These are phyloP conservation scores for Lynx canadensis DNA, from an alignment of 2,113 vertebrate genomes.

Conservation along the genomic window DNA sequence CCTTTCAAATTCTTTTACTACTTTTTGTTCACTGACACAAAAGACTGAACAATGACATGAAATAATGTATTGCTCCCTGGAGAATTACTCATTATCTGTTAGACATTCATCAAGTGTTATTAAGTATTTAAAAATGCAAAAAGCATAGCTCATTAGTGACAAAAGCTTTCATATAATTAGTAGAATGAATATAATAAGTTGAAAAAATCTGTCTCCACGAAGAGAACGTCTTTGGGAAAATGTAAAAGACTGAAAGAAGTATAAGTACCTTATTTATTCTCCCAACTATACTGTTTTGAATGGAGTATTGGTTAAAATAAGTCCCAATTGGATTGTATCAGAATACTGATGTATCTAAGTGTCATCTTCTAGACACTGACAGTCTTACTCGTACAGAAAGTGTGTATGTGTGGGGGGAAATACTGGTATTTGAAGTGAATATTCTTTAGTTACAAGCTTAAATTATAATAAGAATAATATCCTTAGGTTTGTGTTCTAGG, in stretches of 20 bases:
- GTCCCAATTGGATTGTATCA: not conserved
- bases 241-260: slow-evolving; percentile 40
- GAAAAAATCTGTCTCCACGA: slow-evolving; percentile 2
- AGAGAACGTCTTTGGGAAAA: slow-evolving; percentile 59
- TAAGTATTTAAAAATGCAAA: slow-evolving; percentile 69
- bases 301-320: slow-evolving; percentile 15
- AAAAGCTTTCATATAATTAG: slow-evolving; percentile 66
- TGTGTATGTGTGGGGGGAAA: not conserved
- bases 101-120: slow-evolving; percentile 55
- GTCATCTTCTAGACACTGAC: not conserved
- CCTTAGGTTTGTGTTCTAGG: not conserved
- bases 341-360: slow-evolving; percentile 16
- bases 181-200: slow-evolving; percentile 58
- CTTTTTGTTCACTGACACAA: slow-evolving; percentile 57
- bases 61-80: slow-evolving; percentile 60
- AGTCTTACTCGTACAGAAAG: not conserved
- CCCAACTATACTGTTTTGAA: slow-evolving; percentile 23
- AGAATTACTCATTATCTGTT: slow-evolving; percentile 66
- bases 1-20: slow-evolving; percentile 40
- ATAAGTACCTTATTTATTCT: slow-evolving; percentile 60
- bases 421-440: not conserved
- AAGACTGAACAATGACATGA: slow-evolving; percentile 54
- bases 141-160: not conserved
- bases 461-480: not conserved
- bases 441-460: not conserved